phyloP scores from a whole-genome alignment of 1,140 invertebrate genomes.

The Eurytemora carolleeae region DNA sequence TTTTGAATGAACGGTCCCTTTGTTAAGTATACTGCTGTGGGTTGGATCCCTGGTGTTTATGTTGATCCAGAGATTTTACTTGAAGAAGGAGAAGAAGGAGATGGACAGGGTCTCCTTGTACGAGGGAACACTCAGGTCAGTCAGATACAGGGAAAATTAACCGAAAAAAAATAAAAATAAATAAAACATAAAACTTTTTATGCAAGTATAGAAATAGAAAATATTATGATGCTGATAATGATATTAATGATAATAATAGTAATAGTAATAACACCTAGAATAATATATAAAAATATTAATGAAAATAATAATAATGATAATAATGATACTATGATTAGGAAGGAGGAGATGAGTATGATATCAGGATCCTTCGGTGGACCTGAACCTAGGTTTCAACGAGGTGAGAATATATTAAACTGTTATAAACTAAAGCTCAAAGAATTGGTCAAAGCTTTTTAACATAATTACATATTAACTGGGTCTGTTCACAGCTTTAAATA shows the following conservation, averaged over 20 bases:
- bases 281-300: neutral
- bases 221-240: neutral
- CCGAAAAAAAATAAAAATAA: too few relatives aligned
- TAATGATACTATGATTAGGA: neutral
- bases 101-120: neutral
- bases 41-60: neutral
- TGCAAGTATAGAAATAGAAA: neutral
- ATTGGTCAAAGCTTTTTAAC: neutral
- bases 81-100: neutral
- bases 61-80: neutral
- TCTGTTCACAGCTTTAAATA: neutral
- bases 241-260: neutral
- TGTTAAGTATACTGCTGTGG: neutral
- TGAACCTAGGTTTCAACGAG: neutral
- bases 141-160: too few relatives aligned
- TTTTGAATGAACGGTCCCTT: too few relatives aligned
- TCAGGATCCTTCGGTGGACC: too few relatives aligned
- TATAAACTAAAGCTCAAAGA: neutral
- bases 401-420: neutral
- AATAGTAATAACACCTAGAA: neutral
- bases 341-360: neutral
- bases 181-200: neutral
- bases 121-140: neutral
- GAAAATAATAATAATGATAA: neutral
- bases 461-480: neutral